Evolutionary conservation across 2,888 invertebrate genomes (phyloP), one percentile per base, ranked within the genome.

Genomic region (Drosophila greeni): DNA sequence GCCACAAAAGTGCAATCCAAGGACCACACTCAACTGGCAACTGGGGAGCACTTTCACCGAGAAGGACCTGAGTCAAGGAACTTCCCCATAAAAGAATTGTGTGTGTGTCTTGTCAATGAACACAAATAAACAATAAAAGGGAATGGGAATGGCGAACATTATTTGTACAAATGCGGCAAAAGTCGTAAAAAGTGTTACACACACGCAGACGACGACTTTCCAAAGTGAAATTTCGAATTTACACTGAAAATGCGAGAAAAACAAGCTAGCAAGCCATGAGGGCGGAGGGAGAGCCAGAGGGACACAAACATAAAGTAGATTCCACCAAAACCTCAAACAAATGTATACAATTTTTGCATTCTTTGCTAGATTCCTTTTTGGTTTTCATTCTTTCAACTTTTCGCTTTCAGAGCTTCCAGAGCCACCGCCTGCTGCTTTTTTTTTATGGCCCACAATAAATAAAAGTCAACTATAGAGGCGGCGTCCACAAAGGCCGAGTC

Each of bases 381-480:
- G 34, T 60, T 64, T 47, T 47, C 31, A 18, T 47, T 53, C 52
- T 68, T 52, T 67, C 16, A 52, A 60, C 47, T 68, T 60, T 70
- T 69, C 49, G 51, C n/a, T 23, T 37, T 29, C 40, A 39, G 20
- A 23, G 43, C 39, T 29, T 29, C 29, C 29, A 29, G 11, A 11
- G 11, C 29, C 29, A 29, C 9, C 9, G 29, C 42, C 33, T 54
- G 45, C 43, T 59, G 43, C 12, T 34, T 49, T 62, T 62, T 26
- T 26, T 82, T 80, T 77, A 74, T 66, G 66, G 65, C 43, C 24
- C 51, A 74, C 81, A 76, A 61, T 70, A 70, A 68, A 72, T 68
- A 56, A 53, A 64, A 48, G 52, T 29, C 37, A 12, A 58, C 48
- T 51, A 45, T 48, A 23, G 36, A 34, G 53, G 52, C 43, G 43